Base-by-base conservation (phyloP, 2,888 invertebrate species). In the Ophraella communa region DNA sequence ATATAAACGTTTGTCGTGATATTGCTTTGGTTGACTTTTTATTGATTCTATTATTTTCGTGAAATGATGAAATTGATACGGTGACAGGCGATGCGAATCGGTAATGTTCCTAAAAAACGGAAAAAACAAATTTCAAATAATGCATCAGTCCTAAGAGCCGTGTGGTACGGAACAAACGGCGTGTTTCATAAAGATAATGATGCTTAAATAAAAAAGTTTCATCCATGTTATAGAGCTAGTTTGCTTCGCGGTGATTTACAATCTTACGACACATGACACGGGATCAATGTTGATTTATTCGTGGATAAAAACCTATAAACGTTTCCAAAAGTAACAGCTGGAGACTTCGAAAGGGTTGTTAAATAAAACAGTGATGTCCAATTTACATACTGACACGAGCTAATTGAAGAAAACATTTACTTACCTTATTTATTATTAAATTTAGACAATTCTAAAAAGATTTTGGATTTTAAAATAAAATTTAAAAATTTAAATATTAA, bases 21-120 rank as follows among this genome's bases (percentile, higher is more conserved):
- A 53, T 35, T 53, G 8, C 11, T n/a, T 11, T 2, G 10, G 23
- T 54, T n/a, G 14, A 54, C 17, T 33, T 20, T 35, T 54, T 23
- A 33, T 53, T 33, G 33, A 33, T 27, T 35, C 14, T 10, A 54
- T 54, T 54, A 23, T 54, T 54, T 54, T 14, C 21, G 35, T 35
- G 54, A 54, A 54, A 21, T 14, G 21, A 24, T 71, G 63, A 64
- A 65, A 67, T 64, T 63, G 68, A 70, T 70, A 59, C 65, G 70
- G 70, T 71, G 70, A 71, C 71, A 71, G 66, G 69, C 62, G 39
- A 24, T 18, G 39, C 18, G 62, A 63, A 71, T 71, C 66, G 65
- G 67, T 68, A 65, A 65, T 62, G 60, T 69, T 64, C 20, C 30
- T 45, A 45, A 53, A 59, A 58, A 64, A 57, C 51, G 5, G 33